A percentile compares a stretch with the other conserved stretches of the same genome.
These are phyloP conservation scores for Drosophila paucipuncta DNA, from an alignment of 2,888 invertebrate genomes.

Conservation along the genomic window DNA sequence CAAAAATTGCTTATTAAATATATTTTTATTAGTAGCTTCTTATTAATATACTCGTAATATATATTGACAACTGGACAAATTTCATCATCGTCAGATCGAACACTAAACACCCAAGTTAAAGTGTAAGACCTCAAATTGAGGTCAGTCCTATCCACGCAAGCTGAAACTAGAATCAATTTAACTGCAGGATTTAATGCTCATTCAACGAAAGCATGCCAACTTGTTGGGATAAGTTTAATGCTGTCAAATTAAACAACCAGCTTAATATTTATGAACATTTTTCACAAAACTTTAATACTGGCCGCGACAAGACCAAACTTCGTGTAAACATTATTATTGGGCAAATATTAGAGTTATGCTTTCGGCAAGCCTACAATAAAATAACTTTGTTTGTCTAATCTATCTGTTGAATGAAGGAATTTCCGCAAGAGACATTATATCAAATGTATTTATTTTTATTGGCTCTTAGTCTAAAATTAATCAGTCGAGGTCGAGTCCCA, in stretches of 20 bases:
- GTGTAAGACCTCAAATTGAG: too few species aligned
- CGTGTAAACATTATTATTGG: slow-evolving; percentile 5
- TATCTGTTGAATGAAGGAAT: slow-evolving; percentile 2
- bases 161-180: too few species aligned
- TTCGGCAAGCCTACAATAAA: not conserved
- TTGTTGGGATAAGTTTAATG: not conserved
- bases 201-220: too few species aligned
- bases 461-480: slow-evolving; percentile 61
- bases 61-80: not conserved
- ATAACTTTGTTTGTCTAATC: slow-evolving; percentile 22
- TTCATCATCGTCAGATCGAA: too few species aligned
- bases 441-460: slow-evolving; percentile 44
- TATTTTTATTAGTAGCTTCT: not conserved
- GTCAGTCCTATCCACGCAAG: too few species aligned
- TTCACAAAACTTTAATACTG: not conserved
- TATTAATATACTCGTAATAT: not conserved
- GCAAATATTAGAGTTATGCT: slow-evolving; percentile 29
- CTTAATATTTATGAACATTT: not conserved
- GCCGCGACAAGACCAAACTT: not conserved
- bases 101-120: too few species aligned
- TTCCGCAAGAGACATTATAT: slow-evolving; percentile 39
- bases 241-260: too few species aligned
- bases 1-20: not conserved
- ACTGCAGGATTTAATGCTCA: too few species aligned
- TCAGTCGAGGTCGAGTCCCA: slow-evolving; percentile 25